Evolutionary conservation across 2,797 vertebrate genomes (phyloP), one percentile per base, ranked within the genome.

Genomic region (Heterohyrax brucei): DNA sequence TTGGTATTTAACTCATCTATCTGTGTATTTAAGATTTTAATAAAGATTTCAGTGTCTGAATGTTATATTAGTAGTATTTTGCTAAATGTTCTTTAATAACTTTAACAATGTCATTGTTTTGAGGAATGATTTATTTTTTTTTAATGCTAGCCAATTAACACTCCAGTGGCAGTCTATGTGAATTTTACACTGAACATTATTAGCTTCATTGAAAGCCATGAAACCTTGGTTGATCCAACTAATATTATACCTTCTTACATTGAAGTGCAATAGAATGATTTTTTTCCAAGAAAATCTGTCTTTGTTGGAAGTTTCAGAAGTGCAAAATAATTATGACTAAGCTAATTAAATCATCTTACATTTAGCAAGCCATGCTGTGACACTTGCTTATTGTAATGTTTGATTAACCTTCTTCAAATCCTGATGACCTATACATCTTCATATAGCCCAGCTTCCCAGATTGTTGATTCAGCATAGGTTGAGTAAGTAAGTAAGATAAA

Each of bases 141-240:
- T 84, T 73, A 91, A 30, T 62, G 64, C 53, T n/a, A 61, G 53
- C 66, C 33, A 48, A 30, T 50, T 87, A 81, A 66, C 48, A 80
- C 48, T 77, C 22, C 19, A 50, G 44, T 61, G 68, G 39, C 39
- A 39, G 39, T 39, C 39, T 39, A 39, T 39, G 3, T 39, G 39
- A 78, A 26, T 93, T 53, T 95, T 77, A 66, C 72, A 92, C 33
- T 90, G 18, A 84, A n/a, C 5, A 70, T 81, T 84, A 81, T 7
- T 95, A 72, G 7, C 26, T 72, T 77, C 50, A 50, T 24, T 59
- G 66, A 73, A 68, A 56, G 18, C 16, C 91, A 33, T 89, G 22
- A 91, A 68, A 72, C 13, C 7, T 70, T 59, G 75, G 56, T 75
- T 53, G 62, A 53, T 61, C 5, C 81, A 68, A 82, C 78, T 62